Evolutionary conservation across 1,140 invertebrate genomes (phyloP).

Genomic region (Pemphigus obesinymphae): DNA sequence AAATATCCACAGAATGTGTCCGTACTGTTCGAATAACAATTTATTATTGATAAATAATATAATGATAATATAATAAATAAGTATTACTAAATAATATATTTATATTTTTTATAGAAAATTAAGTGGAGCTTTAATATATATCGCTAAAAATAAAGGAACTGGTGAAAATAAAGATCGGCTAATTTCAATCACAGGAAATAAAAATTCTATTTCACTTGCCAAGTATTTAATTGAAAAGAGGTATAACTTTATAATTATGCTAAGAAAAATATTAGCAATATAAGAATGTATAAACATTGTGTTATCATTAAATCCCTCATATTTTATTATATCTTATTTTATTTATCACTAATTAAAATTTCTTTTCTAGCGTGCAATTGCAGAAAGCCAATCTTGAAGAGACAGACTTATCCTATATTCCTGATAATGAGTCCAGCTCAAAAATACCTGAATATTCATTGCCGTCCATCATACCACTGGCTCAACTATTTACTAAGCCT

Average conservation of each 20-base stretch:
- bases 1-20: too few relatives aligned
- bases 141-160: constrained; percentile 63
- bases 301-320: constrained; percentile 25
- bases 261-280: neutral
- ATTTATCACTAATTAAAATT: constrained; percentile 38
- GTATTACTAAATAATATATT: too few relatives aligned
- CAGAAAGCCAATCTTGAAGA: constrained; percentile 95
- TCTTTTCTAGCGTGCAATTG: constrained; percentile 84
- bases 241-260: constrained; percentile 46
- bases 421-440: constrained; percentile 54
- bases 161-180: constrained; percentile 54
- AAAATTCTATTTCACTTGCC: constrained; percentile 63
- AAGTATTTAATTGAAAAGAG: constrained; percentile 67
- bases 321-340: constrained; percentile 31
- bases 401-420: constrained; percentile 54
- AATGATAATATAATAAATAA: too few relatives aligned
- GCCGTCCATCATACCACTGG: constrained; percentile 82
- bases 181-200: constrained; percentile 63
- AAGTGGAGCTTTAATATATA: constrained; percentile 66
- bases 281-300: constrained; percentile 18
- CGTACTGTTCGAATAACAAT: too few relatives aligned
- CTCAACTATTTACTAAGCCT: constrained; percentile 84
- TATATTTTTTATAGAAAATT: constrained; percentile 56
- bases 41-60: too few relatives aligned
- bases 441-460: constrained; percentile 60